Base-by-base conservation (phyloP, 2,888 invertebrate species). In the Microplitis manilae region DNA sequence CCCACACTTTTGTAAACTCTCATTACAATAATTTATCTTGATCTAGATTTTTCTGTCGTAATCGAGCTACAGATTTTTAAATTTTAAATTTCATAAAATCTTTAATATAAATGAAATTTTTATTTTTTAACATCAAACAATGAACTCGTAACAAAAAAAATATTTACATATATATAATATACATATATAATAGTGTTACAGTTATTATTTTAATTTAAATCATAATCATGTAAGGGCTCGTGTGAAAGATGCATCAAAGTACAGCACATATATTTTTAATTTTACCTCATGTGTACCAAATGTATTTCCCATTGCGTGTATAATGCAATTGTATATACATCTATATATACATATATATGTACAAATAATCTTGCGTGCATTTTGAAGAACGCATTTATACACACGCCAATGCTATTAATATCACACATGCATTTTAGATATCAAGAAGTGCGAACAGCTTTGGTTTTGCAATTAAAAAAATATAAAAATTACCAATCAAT, bases 301-400 rank as follows among this genome's bases (percentile, higher is more conserved):
- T 30, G 30, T 38, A 6, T 65, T 77, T 74, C 69, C 73, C 77
- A 77, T 77, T 62, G 77, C 77, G 65, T 77, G 77, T 77, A 60
- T 73, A 77, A 73, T 59, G 38, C 64, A 73, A 59, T 65, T 65
- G 65, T 13, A 13, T 50, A 50, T 30, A 65, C 65, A 30, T 65
- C 68, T 68, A 8, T 74, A 39, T 50, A 71, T 41, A n/a, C n/a
- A 17, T 61, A 64, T 68, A 60, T 64, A 73, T 60, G 62, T 50
- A 67, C 62, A 73, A 62, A 70, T 59, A 39, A 38, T 74, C 15
- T 64, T 73, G 77, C 70, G 62, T 69, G 67, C 69, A 77, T 77
- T 73, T 74, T 70, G 73, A 77, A 72, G 60, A 64, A 73, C 73
- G 73, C 77, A 77, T 77, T 77, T 77, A 70, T 73, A 77, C 73